Percentiles rank a stretch among this genome's conserved stretches.
Evolutionary conservation across 2,113 vertebrate genomes (phyloP).

Genomic region (Pica pica): DNA sequence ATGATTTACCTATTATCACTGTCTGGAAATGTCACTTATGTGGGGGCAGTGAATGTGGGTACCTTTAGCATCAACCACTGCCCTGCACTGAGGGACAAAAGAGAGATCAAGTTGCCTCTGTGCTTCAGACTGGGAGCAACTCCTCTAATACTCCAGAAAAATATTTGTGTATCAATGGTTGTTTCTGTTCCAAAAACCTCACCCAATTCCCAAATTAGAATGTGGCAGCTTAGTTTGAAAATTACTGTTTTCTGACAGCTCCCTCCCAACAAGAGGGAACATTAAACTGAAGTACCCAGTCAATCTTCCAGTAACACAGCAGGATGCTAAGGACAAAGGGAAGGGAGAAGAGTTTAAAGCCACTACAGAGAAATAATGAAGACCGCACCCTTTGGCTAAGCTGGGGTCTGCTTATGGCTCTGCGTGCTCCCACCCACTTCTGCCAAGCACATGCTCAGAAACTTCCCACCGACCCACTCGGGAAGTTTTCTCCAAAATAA

Average conservation of each 20-base stretch:
- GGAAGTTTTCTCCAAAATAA: not conserved
- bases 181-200: not conserved
- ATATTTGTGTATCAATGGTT: not conserved
- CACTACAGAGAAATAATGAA: not conserved
- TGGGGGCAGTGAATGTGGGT: not conserved
- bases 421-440: not conserved
- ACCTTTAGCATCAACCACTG: not conserved
- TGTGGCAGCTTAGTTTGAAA: not conserved
- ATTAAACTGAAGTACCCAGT: not conserved
- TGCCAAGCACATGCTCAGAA: accelerated
- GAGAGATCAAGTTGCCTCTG: not conserved
- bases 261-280: not conserved
- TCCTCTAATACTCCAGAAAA: not conserved
- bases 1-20: not conserved
- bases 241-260: not conserved
- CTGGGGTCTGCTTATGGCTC: not conserved
- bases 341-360: not conserved
- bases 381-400: not conserved
- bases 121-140: not conserved
- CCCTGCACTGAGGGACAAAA: not conserved
- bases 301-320: not conserved
- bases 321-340: not conserved
- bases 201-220: not conserved
- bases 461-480: not conserved
- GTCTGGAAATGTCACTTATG: not conserved